Conservation (phyloP, 2,888 invertebrate genomes). For the Hermaeophaga mercurialis region DNA sequence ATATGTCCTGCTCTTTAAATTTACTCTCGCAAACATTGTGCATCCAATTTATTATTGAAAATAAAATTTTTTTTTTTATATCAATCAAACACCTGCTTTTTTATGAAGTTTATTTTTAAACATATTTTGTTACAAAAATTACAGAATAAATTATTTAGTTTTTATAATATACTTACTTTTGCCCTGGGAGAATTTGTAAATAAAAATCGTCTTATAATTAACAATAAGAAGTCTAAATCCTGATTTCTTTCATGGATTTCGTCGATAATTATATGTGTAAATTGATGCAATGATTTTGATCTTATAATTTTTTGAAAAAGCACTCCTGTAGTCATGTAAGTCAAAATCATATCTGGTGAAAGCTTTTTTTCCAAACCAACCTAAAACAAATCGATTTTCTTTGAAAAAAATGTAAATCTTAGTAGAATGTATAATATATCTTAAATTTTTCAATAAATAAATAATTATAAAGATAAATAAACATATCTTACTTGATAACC, state of each 20-base stretch:
- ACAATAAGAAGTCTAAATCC: conserved; percentile 87
- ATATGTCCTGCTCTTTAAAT: too few species aligned
- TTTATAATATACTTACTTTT: conserved; percentile 28
- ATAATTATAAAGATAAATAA: background rate
- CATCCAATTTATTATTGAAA: too few species aligned
- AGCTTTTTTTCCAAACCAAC: conserved; percentile 71
- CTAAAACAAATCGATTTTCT: conserved; percentile 59
- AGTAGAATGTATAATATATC: too few species aligned
- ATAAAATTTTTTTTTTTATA: too few species aligned
- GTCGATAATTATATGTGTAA: conserved; percentile 89
- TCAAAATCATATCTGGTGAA: conserved; percentile 73
- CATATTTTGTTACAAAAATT: too few species aligned
- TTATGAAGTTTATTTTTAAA: too few species aligned
- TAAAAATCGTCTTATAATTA: conserved; percentile 80
- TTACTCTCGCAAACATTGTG: too few species aligned
- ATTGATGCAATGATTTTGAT: conserved; percentile 73
- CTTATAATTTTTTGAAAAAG: conserved; percentile 77
- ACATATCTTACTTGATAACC: conserved; percentile 79
- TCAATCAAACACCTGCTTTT: too few species aligned
- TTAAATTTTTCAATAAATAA: background rate
- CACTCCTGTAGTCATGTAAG: conserved; percentile 89
- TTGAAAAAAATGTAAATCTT: too few species aligned
- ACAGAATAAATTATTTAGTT: too few species aligned
- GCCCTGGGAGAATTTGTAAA: conserved; percentile 64
- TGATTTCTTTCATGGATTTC: conserved; percentile 94